Evolutionary conservation across 2,113 vertebrate species (phyloP).

Genomic region (Chrysochloris asiatica): DNA sequence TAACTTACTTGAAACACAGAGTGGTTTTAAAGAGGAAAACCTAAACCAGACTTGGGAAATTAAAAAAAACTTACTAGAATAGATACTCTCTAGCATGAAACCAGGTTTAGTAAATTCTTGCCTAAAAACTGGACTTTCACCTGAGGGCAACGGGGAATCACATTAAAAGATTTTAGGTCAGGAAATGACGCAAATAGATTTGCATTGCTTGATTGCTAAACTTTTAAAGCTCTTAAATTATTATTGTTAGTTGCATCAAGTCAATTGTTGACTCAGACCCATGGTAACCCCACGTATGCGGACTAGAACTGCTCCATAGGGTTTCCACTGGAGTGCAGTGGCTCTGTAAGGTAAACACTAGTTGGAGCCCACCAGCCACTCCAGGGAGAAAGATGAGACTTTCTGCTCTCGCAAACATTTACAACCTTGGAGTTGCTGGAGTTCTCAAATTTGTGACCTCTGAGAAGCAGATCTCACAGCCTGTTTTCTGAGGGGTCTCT

Average conservation of each 20-base stretch:
- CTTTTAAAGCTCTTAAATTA: background rate
- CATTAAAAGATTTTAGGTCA: slow-evolving; percentile 10
- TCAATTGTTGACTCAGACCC: background rate
- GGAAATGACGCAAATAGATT: slow-evolving; percentile 28
- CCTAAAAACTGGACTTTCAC: background rate
- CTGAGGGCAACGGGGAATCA: background rate
- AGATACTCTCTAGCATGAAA: background rate
- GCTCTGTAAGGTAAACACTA: too few relatives aligned
- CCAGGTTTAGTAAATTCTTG: background rate
- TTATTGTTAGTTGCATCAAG: background rate
- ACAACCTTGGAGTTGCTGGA: too few relatives aligned
- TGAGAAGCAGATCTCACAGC: background rate
- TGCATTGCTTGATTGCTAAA: background rate
- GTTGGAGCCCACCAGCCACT: too few relatives aligned
- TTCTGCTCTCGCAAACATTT: too few relatives aligned
- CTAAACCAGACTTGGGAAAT: slow-evolving; percentile 16
- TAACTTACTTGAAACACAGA: background rate
- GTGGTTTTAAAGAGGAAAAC: background rate
- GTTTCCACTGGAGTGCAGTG: too few relatives aligned
- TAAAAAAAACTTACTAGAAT: background rate
- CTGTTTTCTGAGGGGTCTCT: background rate
- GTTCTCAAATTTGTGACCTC: background rate
- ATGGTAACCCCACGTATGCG: too few relatives aligned
- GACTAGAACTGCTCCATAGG: background rate
- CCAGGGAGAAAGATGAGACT: too few relatives aligned